Percentiles rank a stretch among this genome's conserved stretches.
Evolutionary conservation across 2,113 vertebrate genomes (phyloP).

Genomic region (Clarias macrocephalus): DNA sequence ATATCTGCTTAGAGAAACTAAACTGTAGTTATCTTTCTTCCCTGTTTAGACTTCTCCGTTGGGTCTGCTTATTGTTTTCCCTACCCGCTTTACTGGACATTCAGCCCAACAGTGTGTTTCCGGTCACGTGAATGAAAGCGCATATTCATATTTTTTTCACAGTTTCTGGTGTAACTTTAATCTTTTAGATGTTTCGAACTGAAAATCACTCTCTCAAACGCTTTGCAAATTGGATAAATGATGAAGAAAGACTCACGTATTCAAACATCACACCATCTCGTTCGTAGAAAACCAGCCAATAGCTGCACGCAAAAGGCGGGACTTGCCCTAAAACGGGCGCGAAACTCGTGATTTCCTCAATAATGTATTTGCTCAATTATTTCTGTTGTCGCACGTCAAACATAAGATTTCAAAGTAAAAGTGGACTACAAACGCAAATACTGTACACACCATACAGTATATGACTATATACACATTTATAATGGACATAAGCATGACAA

Average conservation of each 20-base stretch:
- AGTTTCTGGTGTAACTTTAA: neutral
- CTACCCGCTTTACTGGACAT: neutral
- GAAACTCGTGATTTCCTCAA: neutral
- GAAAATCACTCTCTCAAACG: neutral
- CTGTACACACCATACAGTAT: neutral
- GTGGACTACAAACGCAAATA: neutral
- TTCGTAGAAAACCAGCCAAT: neutral
- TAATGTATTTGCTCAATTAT: too few species aligned
- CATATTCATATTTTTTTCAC: neutral
- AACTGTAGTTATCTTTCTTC: neutral
- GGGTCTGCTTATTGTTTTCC: neutral
- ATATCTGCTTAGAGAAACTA: neutral
- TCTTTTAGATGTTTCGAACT: neutral
- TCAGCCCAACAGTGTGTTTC: neutral
- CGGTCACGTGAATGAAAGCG: neutral
- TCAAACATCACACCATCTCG: neutral
- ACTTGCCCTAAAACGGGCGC: neutral
- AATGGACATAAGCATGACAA: too few species aligned
- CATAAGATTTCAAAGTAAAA: slow-evolving; percentile 10
- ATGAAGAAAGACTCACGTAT: neutral
- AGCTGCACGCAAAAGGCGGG: neutral
- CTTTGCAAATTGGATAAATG: neutral
- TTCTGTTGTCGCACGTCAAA: neutral
- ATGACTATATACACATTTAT: too few species aligned
- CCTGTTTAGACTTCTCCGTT: neutral